Evolutionary conservation across 2,888 invertebrate species (phyloP).

Genomic region (Chrysolina americana): DNA sequence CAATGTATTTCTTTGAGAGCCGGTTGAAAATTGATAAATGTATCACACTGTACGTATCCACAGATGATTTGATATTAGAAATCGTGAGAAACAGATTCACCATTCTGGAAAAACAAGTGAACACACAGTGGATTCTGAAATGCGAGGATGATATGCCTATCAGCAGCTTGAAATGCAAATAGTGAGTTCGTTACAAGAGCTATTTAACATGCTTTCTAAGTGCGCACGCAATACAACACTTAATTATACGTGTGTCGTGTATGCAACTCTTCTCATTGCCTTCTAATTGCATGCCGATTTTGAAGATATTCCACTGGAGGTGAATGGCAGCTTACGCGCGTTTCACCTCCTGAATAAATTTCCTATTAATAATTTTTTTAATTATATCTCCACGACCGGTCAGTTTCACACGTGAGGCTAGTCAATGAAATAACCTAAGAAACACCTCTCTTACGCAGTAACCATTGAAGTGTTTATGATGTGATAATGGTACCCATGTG

Average conservation of each 20-base stretch:
- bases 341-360: slow-evolving; percentile 54
- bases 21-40: no score
- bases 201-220: slow-evolving; percentile 48
- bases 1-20: no score
- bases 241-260: slow-evolving; percentile 62
- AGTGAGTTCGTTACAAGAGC: slow-evolving; percentile 45
- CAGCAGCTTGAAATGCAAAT: slow-evolving; percentile 51
- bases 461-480: slow-evolving; percentile 8
- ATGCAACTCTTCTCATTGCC: slow-evolving; percentile 62
- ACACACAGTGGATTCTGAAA: background rate
- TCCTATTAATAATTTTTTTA: slow-evolving; percentile 54
- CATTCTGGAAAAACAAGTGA: background rate
- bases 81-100: background rate
- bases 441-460: slow-evolving; percentile 1
- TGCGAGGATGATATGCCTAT: slow-evolving; percentile 37
- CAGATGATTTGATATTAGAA: background rate
- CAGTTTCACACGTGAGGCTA: slow-evolving; percentile 29
- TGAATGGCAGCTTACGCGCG: slow-evolving; percentile 52
- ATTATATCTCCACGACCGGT: slow-evolving; percentile 32
- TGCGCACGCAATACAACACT: slow-evolving; percentile 61
- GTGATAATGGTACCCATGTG: background rate
- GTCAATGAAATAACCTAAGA: slow-evolving; percentile 16
- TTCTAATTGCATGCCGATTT: slow-evolving; percentile 64
- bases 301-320: slow-evolving; percentile 58
- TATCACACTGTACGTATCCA: no score